These are phyloP conservation scores for Cotesia vestalis DNA, from an alignment of 1,140 invertebrate species.

Conservation along the genomic window DNA sequence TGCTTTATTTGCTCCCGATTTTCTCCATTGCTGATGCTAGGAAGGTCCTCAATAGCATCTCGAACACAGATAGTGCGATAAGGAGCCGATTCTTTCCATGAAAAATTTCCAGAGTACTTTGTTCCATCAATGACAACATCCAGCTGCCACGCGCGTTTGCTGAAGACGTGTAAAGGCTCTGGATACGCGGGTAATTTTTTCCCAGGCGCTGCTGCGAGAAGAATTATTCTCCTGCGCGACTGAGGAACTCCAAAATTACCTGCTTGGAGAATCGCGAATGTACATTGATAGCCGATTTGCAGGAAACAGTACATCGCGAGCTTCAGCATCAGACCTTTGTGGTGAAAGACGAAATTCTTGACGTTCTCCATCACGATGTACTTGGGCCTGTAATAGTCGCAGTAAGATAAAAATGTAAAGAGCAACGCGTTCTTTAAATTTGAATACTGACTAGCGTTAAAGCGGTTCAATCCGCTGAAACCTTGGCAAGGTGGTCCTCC, in stretches of 20 bases:
- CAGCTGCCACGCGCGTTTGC: constrained; percentile 74
- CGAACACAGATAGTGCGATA: constrained; percentile 78
- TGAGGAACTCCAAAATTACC: constrained; percentile 89
- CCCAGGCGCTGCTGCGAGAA: constrained; percentile 85
- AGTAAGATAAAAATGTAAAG: constrained; percentile 85
- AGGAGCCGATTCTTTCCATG: constrained; percentile 73
- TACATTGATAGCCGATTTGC: constrained; percentile 89
- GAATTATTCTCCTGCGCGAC: constrained; percentile 80
- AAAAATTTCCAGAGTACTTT: constrained; percentile 64
- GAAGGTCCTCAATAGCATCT: constrained; percentile 86
- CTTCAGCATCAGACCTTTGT: constrained; percentile 84
- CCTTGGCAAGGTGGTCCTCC: constrained; percentile 94
- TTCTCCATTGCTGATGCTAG: constrained; percentile 79
- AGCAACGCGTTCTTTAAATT: constrained; percentile 89
- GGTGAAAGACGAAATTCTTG: constrained; percentile 84
- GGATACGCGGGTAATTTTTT: constrained; percentile 82
- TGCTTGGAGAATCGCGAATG: constrained; percentile 86
- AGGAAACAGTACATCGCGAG: constrained; percentile 80
- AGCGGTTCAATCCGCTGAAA: constrained; percentile 90
- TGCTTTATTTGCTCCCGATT: constrained; percentile 78
- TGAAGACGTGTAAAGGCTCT: constrained; percentile 83
- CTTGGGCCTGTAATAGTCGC: constrained; percentile 86
- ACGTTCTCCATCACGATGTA: constrained; percentile 91
- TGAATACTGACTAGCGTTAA: constrained; percentile 88
- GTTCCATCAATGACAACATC: constrained; percentile 80